These are phyloP conservation scores for Odontomachus brunneus DNA, from an alignment of 1,140 invertebrate genomes.

Conservation along the genomic window DNA sequence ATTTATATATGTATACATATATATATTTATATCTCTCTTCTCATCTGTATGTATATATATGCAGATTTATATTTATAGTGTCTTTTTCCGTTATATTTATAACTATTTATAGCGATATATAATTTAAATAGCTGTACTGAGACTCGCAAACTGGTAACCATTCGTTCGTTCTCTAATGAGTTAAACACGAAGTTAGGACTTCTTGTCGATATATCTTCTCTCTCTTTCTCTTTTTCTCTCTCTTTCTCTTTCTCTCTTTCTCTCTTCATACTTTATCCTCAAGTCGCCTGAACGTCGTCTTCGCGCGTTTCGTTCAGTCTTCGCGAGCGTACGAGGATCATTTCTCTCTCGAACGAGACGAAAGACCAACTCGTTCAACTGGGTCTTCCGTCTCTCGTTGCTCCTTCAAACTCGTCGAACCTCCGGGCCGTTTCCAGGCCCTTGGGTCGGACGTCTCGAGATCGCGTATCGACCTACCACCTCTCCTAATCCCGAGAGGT, in stretches of 20 bases:
- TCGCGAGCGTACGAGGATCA: neutral
- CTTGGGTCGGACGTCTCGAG: conserved; percentile 12
- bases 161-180: conserved; percentile 69
- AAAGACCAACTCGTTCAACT: neutral
- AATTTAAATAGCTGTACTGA: conserved; percentile 77
- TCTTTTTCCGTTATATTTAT: conserved; percentile 72
- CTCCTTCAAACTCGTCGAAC: neutral
- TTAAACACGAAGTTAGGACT: conserved; percentile 26
- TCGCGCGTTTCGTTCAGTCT: neutral
- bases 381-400: neutral
- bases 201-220: conserved; percentile 23
- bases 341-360: neutral
- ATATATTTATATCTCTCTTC: conserved; percentile 70
- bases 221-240: neutral
- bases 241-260: neutral
- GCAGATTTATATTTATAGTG: conserved; percentile 75
- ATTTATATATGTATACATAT: conserved; percentile 69
- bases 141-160: conserved; percentile 80
- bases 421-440: conserved; percentile 72
- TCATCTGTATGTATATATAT: conserved; percentile 73
- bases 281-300: neutral
- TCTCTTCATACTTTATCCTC: neutral
- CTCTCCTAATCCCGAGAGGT: conserved; percentile 62
- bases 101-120: conserved; percentile 77
- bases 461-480: conserved; percentile 57